phyloP scores from a whole-genome alignment of 2,888 invertebrate genomes.

The Brenthis ino region DNA sequence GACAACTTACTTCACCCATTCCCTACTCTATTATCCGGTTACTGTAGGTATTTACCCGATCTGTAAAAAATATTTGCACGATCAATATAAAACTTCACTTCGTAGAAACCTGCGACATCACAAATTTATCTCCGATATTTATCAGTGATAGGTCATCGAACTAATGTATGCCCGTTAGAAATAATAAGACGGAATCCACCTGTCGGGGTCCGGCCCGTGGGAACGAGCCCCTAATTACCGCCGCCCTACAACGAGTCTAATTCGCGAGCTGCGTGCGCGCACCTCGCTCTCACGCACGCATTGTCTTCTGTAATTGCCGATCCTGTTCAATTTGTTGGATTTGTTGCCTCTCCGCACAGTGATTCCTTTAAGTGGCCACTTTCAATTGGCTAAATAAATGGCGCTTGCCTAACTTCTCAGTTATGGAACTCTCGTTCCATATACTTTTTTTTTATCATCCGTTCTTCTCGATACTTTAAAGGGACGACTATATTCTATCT shows the following conservation, averaged over 20 bases:
- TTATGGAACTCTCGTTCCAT: too few species aligned
- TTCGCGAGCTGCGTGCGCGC: slow-evolving; percentile 79
- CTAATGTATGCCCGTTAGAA: slow-evolving; percentile 41
- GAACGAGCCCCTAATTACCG: slow-evolving; percentile 77
- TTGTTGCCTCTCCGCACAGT: slow-evolving; percentile 75
- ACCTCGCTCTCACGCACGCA: slow-evolving; percentile 78
- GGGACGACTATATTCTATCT: not conserved
- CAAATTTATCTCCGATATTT: not conserved
- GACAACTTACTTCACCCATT: too few species aligned
- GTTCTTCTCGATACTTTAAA: slow-evolving; percentile 3
- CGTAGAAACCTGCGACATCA: too few species aligned
- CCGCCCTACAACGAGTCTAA: slow-evolving; percentile 76
- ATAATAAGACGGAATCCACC: slow-evolving; percentile 48
- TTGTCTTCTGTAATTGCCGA: slow-evolving; percentile 82
- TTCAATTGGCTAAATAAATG: slow-evolving; percentile 78
- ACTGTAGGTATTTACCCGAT: too few species aligned
- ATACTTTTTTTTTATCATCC: slow-evolving; percentile 20
- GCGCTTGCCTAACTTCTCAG: slow-evolving; percentile 51
- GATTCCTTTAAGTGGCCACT: slow-evolving; percentile 81
- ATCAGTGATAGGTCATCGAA: slow-evolving; percentile 33
- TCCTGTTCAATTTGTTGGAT: slow-evolving; percentile 79
- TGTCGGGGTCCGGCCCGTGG: slow-evolving; percentile 66
- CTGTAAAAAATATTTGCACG: too few species aligned
- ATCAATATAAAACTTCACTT: too few species aligned
- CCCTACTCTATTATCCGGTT: too few species aligned